Evolutionary conservation across 1,140 invertebrate genomes (phyloP).

Genomic region (Eumeta japonica): DNA sequence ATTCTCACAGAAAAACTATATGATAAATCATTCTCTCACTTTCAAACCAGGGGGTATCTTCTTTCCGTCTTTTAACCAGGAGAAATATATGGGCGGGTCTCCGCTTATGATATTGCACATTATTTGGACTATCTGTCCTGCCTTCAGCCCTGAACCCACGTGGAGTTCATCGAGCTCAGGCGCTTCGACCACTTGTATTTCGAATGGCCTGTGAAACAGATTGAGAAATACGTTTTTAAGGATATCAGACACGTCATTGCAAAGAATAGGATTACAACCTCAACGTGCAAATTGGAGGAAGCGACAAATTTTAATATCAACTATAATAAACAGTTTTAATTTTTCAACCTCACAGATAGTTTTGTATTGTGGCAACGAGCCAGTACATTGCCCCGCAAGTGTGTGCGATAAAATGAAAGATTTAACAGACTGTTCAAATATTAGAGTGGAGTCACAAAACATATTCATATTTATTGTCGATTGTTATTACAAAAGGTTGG

Average conservation of each 20-base stretch:
- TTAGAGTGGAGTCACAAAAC: too few relatives aligned
- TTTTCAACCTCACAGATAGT: too few relatives aligned
- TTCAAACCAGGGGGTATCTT: conserved; percentile 67
- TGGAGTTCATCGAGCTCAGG: conserved; percentile 63
- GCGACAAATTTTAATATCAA: too few relatives aligned
- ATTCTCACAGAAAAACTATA: too few relatives aligned
- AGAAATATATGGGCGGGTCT: conserved; percentile 84
- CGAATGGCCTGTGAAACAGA: conserved; percentile 61
- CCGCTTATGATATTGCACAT: conserved; percentile 89
- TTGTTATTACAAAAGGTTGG: too few relatives aligned
- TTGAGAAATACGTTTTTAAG: conserved; percentile 6
- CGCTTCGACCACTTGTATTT: conserved; percentile 72
- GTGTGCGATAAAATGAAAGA: too few relatives aligned
- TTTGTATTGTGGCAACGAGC: too few relatives aligned
- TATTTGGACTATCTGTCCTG: conserved; percentile 84
- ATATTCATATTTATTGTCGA: too few relatives aligned
- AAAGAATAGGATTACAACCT: background rate
- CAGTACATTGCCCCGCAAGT: too few relatives aligned
- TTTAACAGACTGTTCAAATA: too few relatives aligned
- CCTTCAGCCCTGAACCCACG: conserved; percentile 67
- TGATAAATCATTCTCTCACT: too few relatives aligned
- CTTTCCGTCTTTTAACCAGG: conserved; percentile 83
- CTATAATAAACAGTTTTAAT: background rate
- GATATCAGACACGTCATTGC: background rate
- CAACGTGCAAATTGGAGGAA: too few relatives aligned